Evolutionary conservation across 2,113 vertebrate species (phyloP).

Genomic region (Aegithalos caudatus): DNA sequence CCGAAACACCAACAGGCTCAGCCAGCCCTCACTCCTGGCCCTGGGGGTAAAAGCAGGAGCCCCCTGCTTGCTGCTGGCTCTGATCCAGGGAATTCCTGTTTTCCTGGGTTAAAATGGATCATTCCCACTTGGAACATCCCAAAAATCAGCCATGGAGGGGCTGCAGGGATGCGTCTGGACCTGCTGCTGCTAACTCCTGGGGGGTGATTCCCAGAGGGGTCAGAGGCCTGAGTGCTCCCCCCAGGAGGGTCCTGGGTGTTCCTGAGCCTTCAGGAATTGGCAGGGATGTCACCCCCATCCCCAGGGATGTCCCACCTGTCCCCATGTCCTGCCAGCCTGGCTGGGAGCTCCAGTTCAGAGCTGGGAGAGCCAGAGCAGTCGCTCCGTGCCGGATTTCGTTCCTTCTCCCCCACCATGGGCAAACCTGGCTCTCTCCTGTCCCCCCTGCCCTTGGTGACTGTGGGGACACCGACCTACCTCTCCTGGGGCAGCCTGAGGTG

Average conservation of each 20-base stretch:
- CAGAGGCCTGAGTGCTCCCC: not conserved
- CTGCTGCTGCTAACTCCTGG: not conserved
- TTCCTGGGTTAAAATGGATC: rapidly evolving
- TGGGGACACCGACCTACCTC: conserved; percentile 10
- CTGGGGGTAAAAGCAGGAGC: not conserved
- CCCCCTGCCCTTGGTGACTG: not conserved
- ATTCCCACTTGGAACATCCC: rapidly evolving
- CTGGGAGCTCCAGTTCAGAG: not conserved
- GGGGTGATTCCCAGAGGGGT: not conserved
- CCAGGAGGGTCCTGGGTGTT: not conserved
- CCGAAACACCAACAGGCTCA: not conserved
- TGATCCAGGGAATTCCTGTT: not conserved
- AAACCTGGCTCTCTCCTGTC: not conserved
- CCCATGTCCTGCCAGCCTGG: rapidly evolving
- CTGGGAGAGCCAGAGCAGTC: rapidly evolving
- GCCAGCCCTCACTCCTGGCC: not conserved
- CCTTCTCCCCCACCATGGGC: not conserved
- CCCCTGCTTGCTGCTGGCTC: not conserved
- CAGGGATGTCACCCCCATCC: not conserved
- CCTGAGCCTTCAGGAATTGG: rapidly evolving
- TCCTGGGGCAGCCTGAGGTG: not conserved
- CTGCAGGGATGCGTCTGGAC: rapidly evolving
- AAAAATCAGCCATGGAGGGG: rapidly evolving
- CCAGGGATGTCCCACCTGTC: too few relatives aligned
- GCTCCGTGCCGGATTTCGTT: rapidly evolving